Conservation (phyloP, 2,888 invertebrate genomes). For the Anarsia innoxiella region DNA sequence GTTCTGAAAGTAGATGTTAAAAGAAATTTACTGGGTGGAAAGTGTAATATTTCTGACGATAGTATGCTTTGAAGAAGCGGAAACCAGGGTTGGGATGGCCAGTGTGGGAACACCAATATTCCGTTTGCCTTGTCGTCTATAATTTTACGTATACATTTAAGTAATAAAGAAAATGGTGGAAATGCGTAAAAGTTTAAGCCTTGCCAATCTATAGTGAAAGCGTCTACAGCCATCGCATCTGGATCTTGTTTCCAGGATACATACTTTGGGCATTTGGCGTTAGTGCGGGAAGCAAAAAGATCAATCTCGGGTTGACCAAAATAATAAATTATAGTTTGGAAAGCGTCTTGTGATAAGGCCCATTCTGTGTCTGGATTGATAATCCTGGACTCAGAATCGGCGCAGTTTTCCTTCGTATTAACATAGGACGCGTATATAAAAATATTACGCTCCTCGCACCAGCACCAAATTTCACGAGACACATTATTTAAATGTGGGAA, state of each 20-base stretch:
- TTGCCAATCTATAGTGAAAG: constrained; percentile 15
- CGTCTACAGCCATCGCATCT: constrained; percentile 13
- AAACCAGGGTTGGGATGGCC: constrained; percentile 20
- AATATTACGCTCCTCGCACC: constrained; percentile 6
- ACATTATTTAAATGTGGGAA: not conserved
- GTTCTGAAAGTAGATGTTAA: constrained; percentile 15
- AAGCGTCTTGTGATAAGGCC: constrained; percentile 12
- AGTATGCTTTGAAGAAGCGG: constrained; percentile 8
- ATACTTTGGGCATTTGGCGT: constrained; percentile 15
- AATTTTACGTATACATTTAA: constrained; percentile 17
- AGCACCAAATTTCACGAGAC: constrained; percentile 9
- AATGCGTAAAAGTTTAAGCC: constrained; percentile 18
- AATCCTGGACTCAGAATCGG: constrained; percentile 19
- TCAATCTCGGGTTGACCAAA: constrained; percentile 18
- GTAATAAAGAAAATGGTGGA: constrained; percentile 16
- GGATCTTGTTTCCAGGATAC: constrained; percentile 16
- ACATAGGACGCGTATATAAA: constrained; percentile 10
- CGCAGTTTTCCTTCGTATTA: constrained; percentile 22
- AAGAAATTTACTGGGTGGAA: constrained; percentile 12
- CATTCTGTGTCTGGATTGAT: too few relatives aligned
- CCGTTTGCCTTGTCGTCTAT: constrained; percentile 16
- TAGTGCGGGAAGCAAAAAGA: constrained; percentile 15
- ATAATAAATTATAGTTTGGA: constrained; percentile 5
- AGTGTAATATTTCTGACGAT: constrained; percentile 12
- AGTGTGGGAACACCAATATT: constrained; percentile 17